Evolutionary conservation across 2,113 vertebrate genomes (phyloP).

Genomic region (Amphiprion ocellaris): DNA sequence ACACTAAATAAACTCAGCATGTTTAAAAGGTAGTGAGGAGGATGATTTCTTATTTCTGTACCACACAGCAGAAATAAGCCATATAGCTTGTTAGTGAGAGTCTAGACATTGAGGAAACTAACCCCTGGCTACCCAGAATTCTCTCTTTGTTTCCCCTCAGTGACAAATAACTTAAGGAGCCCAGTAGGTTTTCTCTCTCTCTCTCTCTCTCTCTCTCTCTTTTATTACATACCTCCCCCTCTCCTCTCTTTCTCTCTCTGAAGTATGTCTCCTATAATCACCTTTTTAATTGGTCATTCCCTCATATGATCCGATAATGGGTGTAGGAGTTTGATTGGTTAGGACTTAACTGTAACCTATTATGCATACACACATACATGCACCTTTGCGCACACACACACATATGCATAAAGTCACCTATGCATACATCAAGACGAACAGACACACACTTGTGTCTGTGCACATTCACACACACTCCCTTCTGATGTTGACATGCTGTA

Average conservation of each 20-base stretch:
- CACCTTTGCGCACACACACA: not conserved
- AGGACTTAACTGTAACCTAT: constrained; percentile 34
- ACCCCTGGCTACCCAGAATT: not conserved
- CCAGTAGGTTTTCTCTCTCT: constrained; percentile 9
- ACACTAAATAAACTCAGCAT: constrained; percentile 12
- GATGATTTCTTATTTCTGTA: constrained; percentile 7
- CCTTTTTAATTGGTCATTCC: constrained; percentile 73
- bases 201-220: not conserved
- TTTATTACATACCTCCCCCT: constrained; percentile 33
- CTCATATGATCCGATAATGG: constrained; percentile 55
- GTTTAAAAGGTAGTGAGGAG: constrained; percentile 13
- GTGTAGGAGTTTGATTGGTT: constrained; percentile 47
- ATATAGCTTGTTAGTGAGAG: constrained; percentile 9
- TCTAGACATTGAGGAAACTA: constrained; percentile 15
- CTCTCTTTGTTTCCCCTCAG: constrained; percentile 39
- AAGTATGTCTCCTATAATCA: constrained; percentile 68
- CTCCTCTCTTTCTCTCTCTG: constrained; percentile 11
- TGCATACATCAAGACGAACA: constrained; percentile 37
- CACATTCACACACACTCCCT: constrained; percentile 22
- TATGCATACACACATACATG: constrained; percentile 23
- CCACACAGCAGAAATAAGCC: constrained; percentile 20
- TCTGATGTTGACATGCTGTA: constrained; percentile 48
- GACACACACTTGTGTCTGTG: constrained; percentile 20
- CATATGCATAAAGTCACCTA: constrained; percentile 13
- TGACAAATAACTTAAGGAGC: constrained; percentile 45